phyloP scores from a whole-genome alignment of 37 sponge, comb jelly and placozoan genomes.

The Bolinopsis microptera region DNA sequence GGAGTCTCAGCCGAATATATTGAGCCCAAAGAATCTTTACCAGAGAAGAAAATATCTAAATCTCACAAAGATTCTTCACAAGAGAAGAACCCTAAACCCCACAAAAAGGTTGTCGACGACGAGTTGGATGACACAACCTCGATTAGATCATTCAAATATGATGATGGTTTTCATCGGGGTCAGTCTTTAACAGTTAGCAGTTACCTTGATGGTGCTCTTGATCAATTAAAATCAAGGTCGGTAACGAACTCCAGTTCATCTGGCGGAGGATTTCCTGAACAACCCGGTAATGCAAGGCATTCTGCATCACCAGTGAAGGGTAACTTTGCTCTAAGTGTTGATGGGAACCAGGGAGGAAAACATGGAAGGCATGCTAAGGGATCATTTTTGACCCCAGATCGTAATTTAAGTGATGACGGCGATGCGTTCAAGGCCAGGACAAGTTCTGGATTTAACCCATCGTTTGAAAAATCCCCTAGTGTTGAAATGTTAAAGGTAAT shows the following conservation, averaged over 20 bases:
- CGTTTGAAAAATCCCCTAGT: not conserved
- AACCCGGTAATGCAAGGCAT: not conserved
- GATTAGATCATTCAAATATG: not conserved
- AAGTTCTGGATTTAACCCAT: slow-evolving; percentile 22
- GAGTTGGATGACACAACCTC: not conserved
- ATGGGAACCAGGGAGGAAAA: not conserved
- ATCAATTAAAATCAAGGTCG: slow-evolving; percentile 44
- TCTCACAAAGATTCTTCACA: too few species aligned
- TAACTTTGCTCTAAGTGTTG: not conserved
- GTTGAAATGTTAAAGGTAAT: not conserved
- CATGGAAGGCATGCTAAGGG: not conserved
- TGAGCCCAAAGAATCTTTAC: too few species aligned
- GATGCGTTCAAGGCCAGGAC: slow-evolving; percentile 23
- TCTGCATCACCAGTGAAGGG: not conserved
- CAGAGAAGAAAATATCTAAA: too few species aligned
- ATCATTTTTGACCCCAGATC: not conserved
- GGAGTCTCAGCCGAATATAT: not conserved
- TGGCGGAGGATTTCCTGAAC: not conserved
- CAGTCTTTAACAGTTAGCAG: not conserved
- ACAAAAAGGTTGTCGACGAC: not conserved
- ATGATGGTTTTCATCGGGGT: not conserved
- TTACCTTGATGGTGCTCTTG: slow-evolving; percentile 10
- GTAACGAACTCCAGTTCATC: slow-evolving; percentile 19
- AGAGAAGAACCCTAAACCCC: too few species aligned
- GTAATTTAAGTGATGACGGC: not conserved